Base-by-base conservation (phyloP, 1,140 invertebrate genomes). In the Pseudomyrmex concolor region DNA sequence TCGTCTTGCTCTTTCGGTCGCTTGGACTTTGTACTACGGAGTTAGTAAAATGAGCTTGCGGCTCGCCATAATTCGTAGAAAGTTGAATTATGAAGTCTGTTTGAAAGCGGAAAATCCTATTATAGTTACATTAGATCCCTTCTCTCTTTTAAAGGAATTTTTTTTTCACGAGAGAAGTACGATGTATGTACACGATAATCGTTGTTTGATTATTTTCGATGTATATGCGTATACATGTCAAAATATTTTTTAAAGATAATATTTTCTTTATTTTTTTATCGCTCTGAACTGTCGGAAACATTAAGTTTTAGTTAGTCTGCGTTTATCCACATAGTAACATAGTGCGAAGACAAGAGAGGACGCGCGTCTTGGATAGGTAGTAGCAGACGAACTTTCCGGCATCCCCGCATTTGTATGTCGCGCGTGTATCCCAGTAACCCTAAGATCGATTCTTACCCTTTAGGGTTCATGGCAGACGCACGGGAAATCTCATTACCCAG, bases 401-500 rank as follows among this genome's bases (percentile, higher is more conserved):
- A 19, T 17, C 10, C 17, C 10, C 17, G 43, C 64, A 70, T 68
- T 59, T 78, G 13, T 70, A 68, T 55, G 17, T 7, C 9, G 51
- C 54, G 13, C 34, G 43, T 68, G 48, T 57, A 22, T 25, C 19
- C 13, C 7, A 45, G 48, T 57, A 68, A 78, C 25, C n/a, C 1
- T 78, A 43, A 50, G 60, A 82, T 81, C 68, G 68, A 57, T 73
- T 59, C 77, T 59, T 70, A 70, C 68, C 70, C 63, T 68, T 85
- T 74, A 63, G 50, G 12, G 19, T 51, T 71, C 45, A n/a, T 12
- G 50, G 48, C 62, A 82, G 62, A 82, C 66, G 43, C 10, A 48
- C 54, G 70, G 50, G 70, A 85, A 85, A 85, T 83, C 84, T 85
- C 64, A 83, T 85, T 83, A 83, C 55, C 64, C 48, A 17, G 25